Evolutionary conservation across 1,140 invertebrate species (phyloP).

Genomic region (Tetragonula clypearis): DNA sequence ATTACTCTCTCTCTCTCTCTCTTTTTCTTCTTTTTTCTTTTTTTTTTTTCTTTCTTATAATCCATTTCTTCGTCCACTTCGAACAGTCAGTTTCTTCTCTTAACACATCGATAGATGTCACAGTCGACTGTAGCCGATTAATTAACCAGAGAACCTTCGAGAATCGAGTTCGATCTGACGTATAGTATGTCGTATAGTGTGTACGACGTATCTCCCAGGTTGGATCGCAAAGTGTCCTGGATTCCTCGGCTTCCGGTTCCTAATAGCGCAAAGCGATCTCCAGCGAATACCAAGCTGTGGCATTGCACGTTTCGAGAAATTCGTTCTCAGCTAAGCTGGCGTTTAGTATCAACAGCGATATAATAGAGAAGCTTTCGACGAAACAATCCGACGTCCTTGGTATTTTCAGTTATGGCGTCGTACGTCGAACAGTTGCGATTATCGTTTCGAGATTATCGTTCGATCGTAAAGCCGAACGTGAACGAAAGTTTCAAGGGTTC

Average conservation of each 20-base stretch:
- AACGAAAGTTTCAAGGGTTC: not conserved
- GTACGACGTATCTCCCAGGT: slow-evolving; percentile 11
- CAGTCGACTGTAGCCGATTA: not conserved
- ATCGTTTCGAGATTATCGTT: not conserved
- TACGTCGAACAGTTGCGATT: not conserved
- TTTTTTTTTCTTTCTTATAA: not conserved
- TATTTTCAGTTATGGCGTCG: not conserved
- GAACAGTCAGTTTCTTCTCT: not conserved
- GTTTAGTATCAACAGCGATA: not conserved
- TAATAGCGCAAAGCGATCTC: slow-evolving; percentile 11
- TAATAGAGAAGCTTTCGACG: not conserved
- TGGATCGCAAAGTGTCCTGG: slow-evolving; percentile 28
- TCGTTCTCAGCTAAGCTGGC: not conserved
- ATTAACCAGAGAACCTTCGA: slow-evolving; percentile 15
- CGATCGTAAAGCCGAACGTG: not conserved
- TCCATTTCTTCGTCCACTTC: not conserved
- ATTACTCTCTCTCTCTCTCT: too few species aligned
- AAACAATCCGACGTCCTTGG: not conserved
- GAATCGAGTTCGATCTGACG: slow-evolving; percentile 20
- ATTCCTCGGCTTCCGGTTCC: slow-evolving; percentile 35
- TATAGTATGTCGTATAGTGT: not conserved
- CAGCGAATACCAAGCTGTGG: slow-evolving; percentile 25
- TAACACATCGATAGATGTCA: not conserved
- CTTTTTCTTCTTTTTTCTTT: not conserved
- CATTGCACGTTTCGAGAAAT: slow-evolving; percentile 29